Base-by-base conservation (phyloP, 2,113 vertebrate genomes). In the Poeciliopsis retropinna region DNA sequence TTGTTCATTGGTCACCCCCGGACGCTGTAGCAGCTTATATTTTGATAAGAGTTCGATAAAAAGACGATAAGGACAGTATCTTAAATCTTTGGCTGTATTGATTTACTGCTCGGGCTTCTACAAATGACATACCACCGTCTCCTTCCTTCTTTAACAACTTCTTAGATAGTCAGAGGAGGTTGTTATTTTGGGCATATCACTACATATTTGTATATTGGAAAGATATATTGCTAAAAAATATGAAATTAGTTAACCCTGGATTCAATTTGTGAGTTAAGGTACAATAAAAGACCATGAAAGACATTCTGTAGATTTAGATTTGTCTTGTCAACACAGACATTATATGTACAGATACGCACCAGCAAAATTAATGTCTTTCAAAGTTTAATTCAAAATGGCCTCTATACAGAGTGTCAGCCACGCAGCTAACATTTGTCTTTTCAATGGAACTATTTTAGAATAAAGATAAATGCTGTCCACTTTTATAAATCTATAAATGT, bases 1-100 rank as follows among this genome's bases (percentile, higher is more conserved):
- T 86, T 91, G 84, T 85, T 74, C 85, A 87, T 84, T 87, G 88
- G 90, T 90, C 85, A 85, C 57, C 82, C 79, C 79, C 74, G 57
- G 51, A 77, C 64, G 79, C 77, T 81, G 64, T 64, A 73, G 83
- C 73, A 86, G 80, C 87, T 89, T 85, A 89, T 86, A 90, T 84
- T 92, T 91, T 91, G 89, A 93, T 90, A 91, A 91, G 88, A 81
- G 65, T 79, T 79, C 66, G 87, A 92, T 93, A 83, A 91, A 84
- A 68, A 64, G 78, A 80, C 34, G 91, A 94, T 93, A 93, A 92
- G 87, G 67, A 76, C 71, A 84, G 71, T 87, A 91, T 91, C 89
- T 91, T 82, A 85, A 88, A 94, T 93, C 87, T 88, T 67, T 78
- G 73, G 73, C 73, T 84, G 77, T 90, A 93, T 89, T 93, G 88